Evolutionary conservation across 2,113 vertebrate genomes (phyloP).

Genomic region (Scophthalmus maximus): DNA sequence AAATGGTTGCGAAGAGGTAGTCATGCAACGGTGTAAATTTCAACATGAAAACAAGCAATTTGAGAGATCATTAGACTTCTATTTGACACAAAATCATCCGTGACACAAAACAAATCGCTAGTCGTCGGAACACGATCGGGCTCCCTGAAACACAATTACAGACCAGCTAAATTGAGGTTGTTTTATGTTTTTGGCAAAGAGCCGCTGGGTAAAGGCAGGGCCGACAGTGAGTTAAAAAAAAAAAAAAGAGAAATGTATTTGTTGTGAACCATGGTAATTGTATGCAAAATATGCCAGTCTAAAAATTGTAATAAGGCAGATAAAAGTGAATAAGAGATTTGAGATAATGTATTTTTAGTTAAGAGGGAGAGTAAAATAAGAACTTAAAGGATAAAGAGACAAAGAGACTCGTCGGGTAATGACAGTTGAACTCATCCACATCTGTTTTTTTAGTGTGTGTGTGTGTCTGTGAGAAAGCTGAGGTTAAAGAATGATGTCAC

Average conservation of each 20-base stretch:
- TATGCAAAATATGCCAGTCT: constrained; percentile 58
- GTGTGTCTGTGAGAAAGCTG: constrained; percentile 43
- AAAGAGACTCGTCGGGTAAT: constrained; percentile 56
- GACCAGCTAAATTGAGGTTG: constrained; percentile 65
- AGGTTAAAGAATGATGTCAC: constrained; percentile 71
- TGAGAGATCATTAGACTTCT: constrained; percentile 78
- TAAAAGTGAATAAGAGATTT: constrained; percentile 63
- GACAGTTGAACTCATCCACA: constrained; percentile 66
- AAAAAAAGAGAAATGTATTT: constrained; percentile 42
- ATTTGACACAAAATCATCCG: constrained; percentile 79
- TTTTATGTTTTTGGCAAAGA: constrained; percentile 64
- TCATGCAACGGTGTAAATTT: constrained; percentile 74
- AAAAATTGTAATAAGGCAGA: constrained; percentile 61
- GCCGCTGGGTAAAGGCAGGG: constrained; percentile 49
- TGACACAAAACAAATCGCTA: constrained; percentile 82
- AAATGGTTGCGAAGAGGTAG: constrained; percentile 62
- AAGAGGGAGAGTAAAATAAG: constrained; percentile 52
- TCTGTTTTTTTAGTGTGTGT: constrained; percentile 56
- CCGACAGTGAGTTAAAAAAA: constrained; percentile 52
- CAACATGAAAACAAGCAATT: constrained; percentile 82
- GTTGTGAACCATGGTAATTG: constrained; percentile 55
- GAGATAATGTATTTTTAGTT: constrained; percentile 68
- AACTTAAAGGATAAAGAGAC: constrained; percentile 57
- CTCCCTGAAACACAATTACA: constrained; percentile 75
- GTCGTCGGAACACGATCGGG: constrained; percentile 70